These are phyloP conservation scores for Sarcophaga carnaria DNA, from an alignment of 2,888 invertebrate species.

Conservation along the genomic window DNA sequence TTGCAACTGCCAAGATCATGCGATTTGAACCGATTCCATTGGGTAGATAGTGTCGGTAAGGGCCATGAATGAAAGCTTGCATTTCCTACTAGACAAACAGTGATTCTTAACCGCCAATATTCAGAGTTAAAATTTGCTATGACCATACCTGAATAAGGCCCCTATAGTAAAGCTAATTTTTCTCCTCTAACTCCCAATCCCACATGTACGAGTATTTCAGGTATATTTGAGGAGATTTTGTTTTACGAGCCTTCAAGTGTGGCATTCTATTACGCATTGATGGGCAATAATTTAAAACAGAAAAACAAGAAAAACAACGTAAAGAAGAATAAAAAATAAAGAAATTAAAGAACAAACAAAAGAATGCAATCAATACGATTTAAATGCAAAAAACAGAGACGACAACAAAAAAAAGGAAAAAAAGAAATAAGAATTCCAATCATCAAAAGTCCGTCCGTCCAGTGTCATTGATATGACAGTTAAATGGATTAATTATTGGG, in stretches of 20 bases:
- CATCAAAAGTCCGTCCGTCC: neutral
- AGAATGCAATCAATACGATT: neutral
- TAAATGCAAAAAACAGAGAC: neutral
- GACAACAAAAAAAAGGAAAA: neutral
- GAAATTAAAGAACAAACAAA: neutral
- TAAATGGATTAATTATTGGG: constrained; percentile 18
- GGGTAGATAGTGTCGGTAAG: too few species aligned
- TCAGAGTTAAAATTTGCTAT: too few species aligned
- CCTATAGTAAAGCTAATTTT: neutral
- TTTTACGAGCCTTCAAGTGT: constrained; percentile 24
- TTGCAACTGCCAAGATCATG: too few species aligned
- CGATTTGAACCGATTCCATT: too few species aligned
- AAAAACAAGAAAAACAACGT: neutral
- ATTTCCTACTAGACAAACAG: too few species aligned
- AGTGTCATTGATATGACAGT: constrained; percentile 9
- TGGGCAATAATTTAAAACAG: constrained; percentile 15
- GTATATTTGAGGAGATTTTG: neutral
- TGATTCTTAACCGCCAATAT: too few species aligned
- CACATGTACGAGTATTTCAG: neutral
- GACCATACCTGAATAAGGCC: neutral
- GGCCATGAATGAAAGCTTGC: too few species aligned
- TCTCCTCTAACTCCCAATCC: neutral
- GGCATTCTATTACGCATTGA: constrained; percentile 39
- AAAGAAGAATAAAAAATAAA: neutral
- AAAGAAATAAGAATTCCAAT: neutral